A percentile compares a stretch with the other conserved stretches of the same genome.
Evolutionary conservation across 2,888 invertebrate genomes (phyloP).

Genomic region (Xylota segnis): DNA sequence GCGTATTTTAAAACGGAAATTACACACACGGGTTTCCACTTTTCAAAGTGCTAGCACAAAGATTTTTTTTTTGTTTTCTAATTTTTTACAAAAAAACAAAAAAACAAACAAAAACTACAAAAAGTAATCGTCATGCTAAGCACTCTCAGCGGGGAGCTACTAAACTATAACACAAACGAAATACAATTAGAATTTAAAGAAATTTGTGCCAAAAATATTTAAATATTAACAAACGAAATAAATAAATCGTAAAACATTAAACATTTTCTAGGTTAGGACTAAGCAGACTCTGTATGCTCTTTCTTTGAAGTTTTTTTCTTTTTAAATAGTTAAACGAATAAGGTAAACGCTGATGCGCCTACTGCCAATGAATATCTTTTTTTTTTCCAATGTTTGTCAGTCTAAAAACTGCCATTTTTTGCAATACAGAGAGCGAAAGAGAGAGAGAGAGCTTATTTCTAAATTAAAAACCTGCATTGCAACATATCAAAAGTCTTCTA

Average conservation of each 20-base stretch:
- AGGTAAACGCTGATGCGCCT: constrained; percentile 40
- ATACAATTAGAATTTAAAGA: constrained; percentile 71
- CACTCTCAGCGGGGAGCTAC: constrained; percentile 53
- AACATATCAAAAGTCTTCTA: constrained; percentile 12
- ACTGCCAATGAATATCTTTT: constrained; percentile 4
- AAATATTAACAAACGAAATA: constrained; percentile 56
- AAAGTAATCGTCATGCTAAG: constrained; percentile 29
- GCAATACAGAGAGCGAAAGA: neutral
- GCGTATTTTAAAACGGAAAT: constrained; percentile 57
- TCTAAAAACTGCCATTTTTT: constrained; percentile 52
- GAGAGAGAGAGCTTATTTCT: too few relatives aligned
- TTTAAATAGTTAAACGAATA: constrained; percentile 1
- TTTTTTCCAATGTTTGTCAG: constrained; percentile 34
- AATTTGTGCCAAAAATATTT: constrained; percentile 77
- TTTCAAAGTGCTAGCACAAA: constrained; percentile 60
- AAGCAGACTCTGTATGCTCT: constrained; percentile 20
- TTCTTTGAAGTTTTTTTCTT: constrained; percentile 39
- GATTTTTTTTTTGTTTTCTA: constrained; percentile 20
- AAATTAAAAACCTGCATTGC: neutral
- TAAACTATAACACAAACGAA: constrained; percentile 58
- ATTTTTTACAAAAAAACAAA: neutral
- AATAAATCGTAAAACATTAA: constrained; percentile 53
- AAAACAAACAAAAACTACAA: neutral
- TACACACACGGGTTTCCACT: constrained; percentile 8
- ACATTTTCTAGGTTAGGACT: constrained; percentile 61